Conservation (phyloP, 2,797 vertebrate genomes). For the Neosilurus hyrtlii region DNA sequence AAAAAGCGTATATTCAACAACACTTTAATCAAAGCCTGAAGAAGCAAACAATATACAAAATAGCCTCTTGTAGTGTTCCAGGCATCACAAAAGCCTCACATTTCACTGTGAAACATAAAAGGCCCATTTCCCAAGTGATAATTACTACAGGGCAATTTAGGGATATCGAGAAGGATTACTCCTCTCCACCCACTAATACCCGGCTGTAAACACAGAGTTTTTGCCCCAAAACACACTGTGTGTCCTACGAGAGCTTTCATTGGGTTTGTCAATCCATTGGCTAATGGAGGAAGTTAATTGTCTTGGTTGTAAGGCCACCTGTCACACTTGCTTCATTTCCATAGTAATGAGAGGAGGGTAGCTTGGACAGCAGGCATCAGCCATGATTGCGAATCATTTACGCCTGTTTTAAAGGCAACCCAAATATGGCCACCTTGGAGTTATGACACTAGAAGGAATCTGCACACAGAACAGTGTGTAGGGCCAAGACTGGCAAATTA, state of each 20-base stretch:
- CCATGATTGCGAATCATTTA: constrained; percentile 41
- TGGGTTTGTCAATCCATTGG: constrained; percentile 82
- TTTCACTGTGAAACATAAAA: constrained; percentile 33
- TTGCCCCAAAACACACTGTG: constrained; percentile 62
- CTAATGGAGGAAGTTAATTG: constrained; percentile 93
- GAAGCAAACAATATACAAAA: constrained; percentile 16
- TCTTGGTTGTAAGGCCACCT: constrained; percentile 93
- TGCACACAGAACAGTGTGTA: background rate
- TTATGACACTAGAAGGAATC: background rate
- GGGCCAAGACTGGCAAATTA: background rate
- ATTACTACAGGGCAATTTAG: constrained; percentile 49
- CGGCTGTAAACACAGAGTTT: constrained; percentile 74
- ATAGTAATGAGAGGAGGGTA: constrained; percentile 87
- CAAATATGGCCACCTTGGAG: background rate
- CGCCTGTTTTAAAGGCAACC: constrained; percentile 12
- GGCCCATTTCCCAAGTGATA: constrained; percentile 37
- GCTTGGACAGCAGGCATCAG: constrained; percentile 78
- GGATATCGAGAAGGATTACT: constrained; percentile 60
- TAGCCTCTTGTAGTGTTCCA: constrained; percentile 17
- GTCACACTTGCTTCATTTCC: constrained; percentile 92
- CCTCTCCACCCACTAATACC: constrained; percentile 76
- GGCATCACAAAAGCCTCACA: constrained; percentile 36
- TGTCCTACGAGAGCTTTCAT: constrained; percentile 77
- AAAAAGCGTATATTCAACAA: constrained; percentile 13
- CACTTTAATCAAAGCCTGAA: constrained; percentile 13